Evolutionary conservation across 2,888 invertebrate species (phyloP).

Genomic region (Clunio marinus): DNA sequence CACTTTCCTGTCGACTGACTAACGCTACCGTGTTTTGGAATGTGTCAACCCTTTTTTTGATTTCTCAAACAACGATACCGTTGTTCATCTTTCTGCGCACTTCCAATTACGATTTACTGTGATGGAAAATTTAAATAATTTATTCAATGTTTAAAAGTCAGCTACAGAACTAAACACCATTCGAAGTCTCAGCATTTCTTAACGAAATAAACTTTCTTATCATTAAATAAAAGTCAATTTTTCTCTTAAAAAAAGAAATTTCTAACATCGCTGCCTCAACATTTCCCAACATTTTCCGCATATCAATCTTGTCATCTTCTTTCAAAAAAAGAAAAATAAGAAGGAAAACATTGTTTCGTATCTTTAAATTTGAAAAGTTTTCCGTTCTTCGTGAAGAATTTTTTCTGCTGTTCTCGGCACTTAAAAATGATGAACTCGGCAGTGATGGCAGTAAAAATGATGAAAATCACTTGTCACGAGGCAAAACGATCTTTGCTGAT

Average conservation of each 20-base stretch:
- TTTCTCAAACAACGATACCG: neutral
- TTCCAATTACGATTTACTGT: neutral
- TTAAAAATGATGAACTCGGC: constrained; percentile 30
- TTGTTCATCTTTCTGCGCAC: neutral
- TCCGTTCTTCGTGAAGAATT: neutral
- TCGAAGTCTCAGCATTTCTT: too few species aligned
- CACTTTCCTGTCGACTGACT: neutral
- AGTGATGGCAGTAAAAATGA: constrained; percentile 24
- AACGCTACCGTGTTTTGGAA: neutral
- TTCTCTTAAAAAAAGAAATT: too few species aligned
- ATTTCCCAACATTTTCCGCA: neutral
- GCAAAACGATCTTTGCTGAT: constrained; percentile 19
- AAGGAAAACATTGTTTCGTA: constrained; percentile 5
- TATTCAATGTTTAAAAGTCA: neutral
- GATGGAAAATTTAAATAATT: constrained; percentile 25
- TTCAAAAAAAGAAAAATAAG: neutral
- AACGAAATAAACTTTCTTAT: too few species aligned
- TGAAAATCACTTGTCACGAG: constrained; percentile 36
- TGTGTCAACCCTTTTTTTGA: constrained; percentile 34
- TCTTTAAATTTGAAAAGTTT: constrained; percentile 14
- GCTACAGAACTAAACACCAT: too few species aligned
- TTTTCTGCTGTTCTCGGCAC: constrained; percentile 2
- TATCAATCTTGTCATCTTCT: constrained; percentile 23
- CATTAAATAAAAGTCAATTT: too few species aligned
- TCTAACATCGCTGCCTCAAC: too few species aligned